These are phyloP conservation scores for Drosophila dunni DNA, from an alignment of 1,140 invertebrate genomes.

Conservation along the genomic window DNA sequence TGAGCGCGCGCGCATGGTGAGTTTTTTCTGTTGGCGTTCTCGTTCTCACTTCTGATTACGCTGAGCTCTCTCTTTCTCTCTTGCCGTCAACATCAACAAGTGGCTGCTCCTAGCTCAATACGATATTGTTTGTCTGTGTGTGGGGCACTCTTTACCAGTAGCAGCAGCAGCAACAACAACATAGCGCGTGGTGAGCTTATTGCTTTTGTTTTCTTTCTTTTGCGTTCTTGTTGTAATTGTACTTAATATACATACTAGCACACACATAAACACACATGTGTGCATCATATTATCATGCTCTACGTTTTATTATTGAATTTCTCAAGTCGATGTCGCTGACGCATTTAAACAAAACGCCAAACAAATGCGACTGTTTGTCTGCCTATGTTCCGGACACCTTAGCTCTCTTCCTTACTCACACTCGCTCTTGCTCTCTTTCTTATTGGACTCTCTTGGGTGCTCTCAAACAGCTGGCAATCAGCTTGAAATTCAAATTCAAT, in stretches of 20 bases:
- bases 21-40: conserved; percentile 19
- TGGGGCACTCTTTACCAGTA: conserved; percentile 51
- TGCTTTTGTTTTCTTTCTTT: conserved; percentile 39
- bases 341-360: conserved; percentile 66
- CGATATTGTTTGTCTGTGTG: conserved; percentile 62
- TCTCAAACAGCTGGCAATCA: conserved; percentile 41
- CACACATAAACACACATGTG: background rate
- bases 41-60: conserved; percentile 38
- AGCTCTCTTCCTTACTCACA: background rate
- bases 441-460: background rate
- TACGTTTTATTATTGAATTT: conserved; percentile 75
- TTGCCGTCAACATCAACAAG: conserved; percentile 26
- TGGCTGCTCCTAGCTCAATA: conserved; percentile 66
- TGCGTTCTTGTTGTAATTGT: conserved; percentile 27
- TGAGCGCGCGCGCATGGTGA: conserved; percentile 53
- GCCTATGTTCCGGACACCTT: conserved; percentile 7
- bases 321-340: conserved; percentile 52
- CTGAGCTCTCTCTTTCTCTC: background rate
- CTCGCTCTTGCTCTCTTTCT: conserved; percentile 12
- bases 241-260: conserved; percentile 36
- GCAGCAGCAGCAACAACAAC: conserved; percentile 14
- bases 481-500: conserved; percentile 71
- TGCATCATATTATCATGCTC: conserved; percentile 60
- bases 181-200: conserved; percentile 57
- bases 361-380: conserved; percentile 38